Conservation (phyloP, 2,888 invertebrate species). For the Tinea semifulvella region DNA sequence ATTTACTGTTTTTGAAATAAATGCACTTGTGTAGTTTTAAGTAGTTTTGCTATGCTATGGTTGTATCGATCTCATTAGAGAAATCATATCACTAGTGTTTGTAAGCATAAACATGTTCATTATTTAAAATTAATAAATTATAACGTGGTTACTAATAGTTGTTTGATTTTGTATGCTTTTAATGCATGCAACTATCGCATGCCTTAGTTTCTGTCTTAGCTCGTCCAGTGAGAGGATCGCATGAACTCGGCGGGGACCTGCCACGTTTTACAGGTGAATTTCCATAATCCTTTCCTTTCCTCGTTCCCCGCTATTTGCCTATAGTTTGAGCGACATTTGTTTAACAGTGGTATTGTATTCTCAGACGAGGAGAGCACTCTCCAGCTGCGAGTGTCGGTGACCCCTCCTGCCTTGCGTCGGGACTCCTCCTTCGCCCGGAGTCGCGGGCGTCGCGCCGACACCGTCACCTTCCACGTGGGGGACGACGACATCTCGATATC, state of each 20-base stretch:
- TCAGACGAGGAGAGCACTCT: slow-evolving; percentile 46
- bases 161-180: slow-evolving; percentile 9
- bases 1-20: too few relatives aligned
- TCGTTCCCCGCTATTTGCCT: background rate
- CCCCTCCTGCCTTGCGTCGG: slow-evolving; percentile 25
- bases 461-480: slow-evolving; percentile 60
- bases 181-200: slow-evolving; percentile 6
- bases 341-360: slow-evolving; percentile 16
- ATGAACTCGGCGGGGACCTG: background rate
- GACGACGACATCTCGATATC: slow-evolving; percentile 57
- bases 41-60: background rate
- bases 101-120: slow-evolving; percentile 5
- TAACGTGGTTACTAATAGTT: slow-evolving; percentile 9
- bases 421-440: slow-evolving; percentile 44
- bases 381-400: slow-evolving; percentile 30
- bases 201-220: background rate
- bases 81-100: slow-evolving; percentile 9
- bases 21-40: too few relatives aligned
- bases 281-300: background rate
- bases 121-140: slow-evolving; percentile 5
- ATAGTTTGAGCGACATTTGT: background rate
- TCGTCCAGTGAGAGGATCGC: slow-evolving; percentile 1
- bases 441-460: slow-evolving; percentile 32
- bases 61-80: background rate
- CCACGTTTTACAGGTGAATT: slow-evolving; percentile 8